Conservation (phyloP, 1,140 invertebrate genomes). For the Drosophila saltans region DNA sequence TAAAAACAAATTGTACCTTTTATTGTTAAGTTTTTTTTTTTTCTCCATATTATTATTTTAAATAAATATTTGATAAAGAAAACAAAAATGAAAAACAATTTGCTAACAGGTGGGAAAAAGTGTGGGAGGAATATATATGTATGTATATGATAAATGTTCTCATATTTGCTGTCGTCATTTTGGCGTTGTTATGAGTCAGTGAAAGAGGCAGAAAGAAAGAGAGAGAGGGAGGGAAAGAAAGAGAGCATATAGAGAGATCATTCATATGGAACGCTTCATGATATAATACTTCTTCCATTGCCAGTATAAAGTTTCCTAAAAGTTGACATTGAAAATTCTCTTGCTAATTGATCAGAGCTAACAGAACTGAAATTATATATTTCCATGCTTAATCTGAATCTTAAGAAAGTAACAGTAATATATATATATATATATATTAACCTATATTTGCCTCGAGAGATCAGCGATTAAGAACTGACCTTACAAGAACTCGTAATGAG, state of each 20-base stretch:
- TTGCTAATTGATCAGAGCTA: too few species aligned
- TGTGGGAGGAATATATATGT: neutral
- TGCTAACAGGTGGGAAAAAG: constrained; percentile 1
- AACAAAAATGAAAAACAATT: neutral
- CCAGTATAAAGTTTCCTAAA: too few species aligned
- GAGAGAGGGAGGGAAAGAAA: neutral
- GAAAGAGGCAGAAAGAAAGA: neutral
- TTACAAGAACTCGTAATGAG: too few species aligned
- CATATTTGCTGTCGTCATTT: neutral
- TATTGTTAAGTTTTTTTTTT: constrained; percentile 8
- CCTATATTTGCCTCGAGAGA: too few species aligned
- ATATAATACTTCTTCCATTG: too few species aligned
- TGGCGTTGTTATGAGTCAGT: neutral
- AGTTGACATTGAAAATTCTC: too few species aligned
- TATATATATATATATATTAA: too few species aligned
- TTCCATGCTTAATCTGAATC: too few species aligned
- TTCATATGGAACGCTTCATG: neutral
- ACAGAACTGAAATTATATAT: too few species aligned
- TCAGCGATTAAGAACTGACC: too few species aligned
- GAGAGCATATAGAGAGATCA: neutral
- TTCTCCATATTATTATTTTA: neutral
- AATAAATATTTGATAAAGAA: constrained; percentile 4
- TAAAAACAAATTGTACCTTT: constrained; percentile 38
- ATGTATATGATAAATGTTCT: neutral
- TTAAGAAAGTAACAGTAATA: too few species aligned